These are phyloP conservation scores for Phallusia fumigata DNA, from an alignment of 23 tunicate genomes.

Conservation along the genomic window DNA sequence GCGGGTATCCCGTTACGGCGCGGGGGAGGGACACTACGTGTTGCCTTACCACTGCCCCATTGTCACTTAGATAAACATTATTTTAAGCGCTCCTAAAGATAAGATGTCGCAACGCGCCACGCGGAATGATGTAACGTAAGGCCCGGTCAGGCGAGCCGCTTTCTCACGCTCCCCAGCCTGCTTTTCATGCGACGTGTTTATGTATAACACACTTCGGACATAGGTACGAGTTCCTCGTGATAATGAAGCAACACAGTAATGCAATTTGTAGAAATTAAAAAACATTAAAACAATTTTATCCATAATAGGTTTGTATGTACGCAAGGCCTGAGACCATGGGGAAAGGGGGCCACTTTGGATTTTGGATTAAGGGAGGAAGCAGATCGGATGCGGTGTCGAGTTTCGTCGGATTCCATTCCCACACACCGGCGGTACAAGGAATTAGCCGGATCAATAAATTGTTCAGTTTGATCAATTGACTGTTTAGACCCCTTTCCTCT, in stretches of 20 bases:
- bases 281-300: too few species aligned
- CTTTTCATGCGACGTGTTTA: background rate
- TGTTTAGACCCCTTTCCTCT: background rate
- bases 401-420: background rate
- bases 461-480: constrained; percentile 5
- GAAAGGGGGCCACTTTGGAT: background rate
- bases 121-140: background rate
- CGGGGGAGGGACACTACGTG: constrained; percentile 11
- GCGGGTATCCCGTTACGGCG: constrained; percentile 12
- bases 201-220: background rate
- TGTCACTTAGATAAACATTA: constrained; percentile 11
- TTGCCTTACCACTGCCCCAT: constrained; percentile 9
- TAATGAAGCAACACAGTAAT: too few species aligned
- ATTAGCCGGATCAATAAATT: background rate
- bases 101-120: background rate
- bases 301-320: background rate
- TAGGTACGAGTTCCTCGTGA: background rate
- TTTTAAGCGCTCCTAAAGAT: background rate
- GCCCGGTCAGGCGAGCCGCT: background rate
- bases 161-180: background rate
- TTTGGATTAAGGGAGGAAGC: background rate
- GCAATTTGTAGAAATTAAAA: too few species aligned
- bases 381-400: constrained; percentile 12
- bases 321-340: too few species aligned
- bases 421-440: constrained; percentile 1